These are phyloP conservation scores for Acanthisitta chloris DNA, from an alignment of 2,113 vertebrate species.

Conservation along the genomic window DNA sequence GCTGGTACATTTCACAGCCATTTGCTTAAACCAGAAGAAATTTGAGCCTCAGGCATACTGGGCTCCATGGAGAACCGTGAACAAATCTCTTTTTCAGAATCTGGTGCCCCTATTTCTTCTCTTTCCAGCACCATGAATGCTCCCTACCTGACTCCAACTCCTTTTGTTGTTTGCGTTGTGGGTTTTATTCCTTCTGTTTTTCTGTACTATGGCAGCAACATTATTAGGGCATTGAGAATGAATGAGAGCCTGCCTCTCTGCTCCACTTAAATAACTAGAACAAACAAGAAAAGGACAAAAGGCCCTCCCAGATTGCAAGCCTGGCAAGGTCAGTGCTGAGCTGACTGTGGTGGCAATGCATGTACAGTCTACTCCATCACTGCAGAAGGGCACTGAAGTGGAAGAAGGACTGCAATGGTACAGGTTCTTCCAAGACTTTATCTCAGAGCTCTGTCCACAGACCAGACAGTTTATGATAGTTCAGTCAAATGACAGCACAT, in stretches of 20 bases:
- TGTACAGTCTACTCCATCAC: no score
- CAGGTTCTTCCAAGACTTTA: not conserved
- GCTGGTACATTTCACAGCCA: slow-evolving; percentile 38
- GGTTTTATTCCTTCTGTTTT: not conserved
- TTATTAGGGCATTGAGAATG: not conserved
- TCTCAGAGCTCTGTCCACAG: not conserved
- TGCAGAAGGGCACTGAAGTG: not conserved
- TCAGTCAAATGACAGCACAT: not conserved
- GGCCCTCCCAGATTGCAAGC: not conserved
- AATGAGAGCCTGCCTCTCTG: not conserved
- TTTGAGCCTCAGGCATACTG: not conserved
- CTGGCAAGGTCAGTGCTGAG: not conserved
- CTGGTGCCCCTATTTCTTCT: not conserved
- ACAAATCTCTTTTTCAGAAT: not conserved
- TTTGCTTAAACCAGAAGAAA: slow-evolving; percentile 20
- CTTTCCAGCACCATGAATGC: not conserved
- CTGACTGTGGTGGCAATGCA: not conserved
- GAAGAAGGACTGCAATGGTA: not conserved
- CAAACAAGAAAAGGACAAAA: not conserved
- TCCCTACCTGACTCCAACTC: not conserved
- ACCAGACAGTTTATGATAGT: not conserved
- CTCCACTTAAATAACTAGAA: not conserved
- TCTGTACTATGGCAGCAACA: not conserved
- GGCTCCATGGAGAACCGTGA: not conserved
- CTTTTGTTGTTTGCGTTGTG: not conserved